These are phyloP conservation scores for Drosophila longiperda DNA, from an alignment of 2,888 invertebrate genomes.

Conservation along the genomic window DNA sequence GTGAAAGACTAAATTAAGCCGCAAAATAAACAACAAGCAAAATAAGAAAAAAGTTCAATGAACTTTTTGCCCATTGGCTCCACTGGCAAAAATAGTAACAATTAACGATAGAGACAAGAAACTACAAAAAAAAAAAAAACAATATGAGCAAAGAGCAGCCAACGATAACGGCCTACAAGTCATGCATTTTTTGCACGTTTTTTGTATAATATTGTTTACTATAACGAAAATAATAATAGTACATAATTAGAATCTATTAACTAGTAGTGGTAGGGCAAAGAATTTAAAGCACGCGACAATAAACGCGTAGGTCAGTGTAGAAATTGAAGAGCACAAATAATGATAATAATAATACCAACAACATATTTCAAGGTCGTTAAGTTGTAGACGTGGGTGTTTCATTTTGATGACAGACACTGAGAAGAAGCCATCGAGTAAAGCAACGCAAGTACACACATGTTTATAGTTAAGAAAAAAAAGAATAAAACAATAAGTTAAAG, in stretches of 20 bases:
- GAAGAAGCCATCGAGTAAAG: constrained; percentile 31
- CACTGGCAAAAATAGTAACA: constrained; percentile 51
- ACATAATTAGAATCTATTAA: constrained; percentile 12
- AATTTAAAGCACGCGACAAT: constrained; percentile 40
- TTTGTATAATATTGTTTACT: constrained; percentile 54
- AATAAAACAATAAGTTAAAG: constrained; percentile 28
- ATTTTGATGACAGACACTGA: constrained; percentile 22
- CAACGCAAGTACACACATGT: constrained; percentile 4
- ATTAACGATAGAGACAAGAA: constrained; percentile 55
- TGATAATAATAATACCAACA: constrained; percentile 16
- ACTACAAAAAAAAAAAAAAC: constrained; percentile 51
- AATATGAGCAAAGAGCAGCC: constrained; percentile 47
- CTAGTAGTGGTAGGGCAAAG: constrained; percentile 38
- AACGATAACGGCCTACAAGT: constrained; percentile 58
- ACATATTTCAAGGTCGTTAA: constrained; percentile 54
- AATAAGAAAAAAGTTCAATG: constrained; percentile 65
- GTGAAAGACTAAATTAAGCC: constrained; percentile 44
- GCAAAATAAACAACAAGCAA: constrained; percentile 58
- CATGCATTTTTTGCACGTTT: constrained; percentile 36
- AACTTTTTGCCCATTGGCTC: constrained; percentile 74
- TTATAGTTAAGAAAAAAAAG: background rate
- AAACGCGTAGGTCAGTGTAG: constrained; percentile 55
- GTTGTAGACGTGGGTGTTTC: constrained; percentile 32
- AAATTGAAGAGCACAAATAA: constrained; percentile 31
- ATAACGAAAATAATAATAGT: constrained; percentile 42